phyloP scores from a whole-genome alignment of 2,888 invertebrate genomes.

The Colletes collaris region DNA sequence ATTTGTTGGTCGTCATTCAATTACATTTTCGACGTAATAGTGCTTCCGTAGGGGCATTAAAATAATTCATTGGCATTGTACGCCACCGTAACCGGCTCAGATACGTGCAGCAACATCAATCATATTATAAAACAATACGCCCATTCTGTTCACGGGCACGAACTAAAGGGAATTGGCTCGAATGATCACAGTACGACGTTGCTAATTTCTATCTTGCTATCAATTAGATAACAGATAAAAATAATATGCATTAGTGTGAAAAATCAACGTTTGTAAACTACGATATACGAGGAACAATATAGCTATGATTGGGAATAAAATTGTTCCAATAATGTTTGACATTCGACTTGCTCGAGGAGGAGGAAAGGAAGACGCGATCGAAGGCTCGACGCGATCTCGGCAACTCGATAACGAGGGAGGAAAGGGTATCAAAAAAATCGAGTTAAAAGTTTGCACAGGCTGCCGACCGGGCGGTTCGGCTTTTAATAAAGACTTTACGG shows the following conservation, averaged over 20 bases:
- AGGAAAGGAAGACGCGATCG: slow-evolving; percentile 7
- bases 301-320: too few relatives aligned
- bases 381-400: slow-evolving; percentile 20
- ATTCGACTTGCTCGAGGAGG: neutral
- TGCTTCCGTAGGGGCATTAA: slow-evolving; percentile 11
- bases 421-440: slow-evolving; percentile 61
- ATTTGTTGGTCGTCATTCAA: slow-evolving; percentile 22
- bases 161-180: slow-evolving; percentile 45
- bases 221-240: slow-evolving; percentile 46
- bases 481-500: slow-evolving; percentile 70
- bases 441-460: slow-evolving; percentile 63
- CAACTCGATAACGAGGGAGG: slow-evolving; percentile 48
- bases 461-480: slow-evolving; percentile 40
- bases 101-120: slow-evolving; percentile 33
- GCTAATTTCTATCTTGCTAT: slow-evolving; percentile 46
- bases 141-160: slow-evolving; percentile 24
- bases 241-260: too few relatives aligned
- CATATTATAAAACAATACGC: slow-evolving; percentile 49
- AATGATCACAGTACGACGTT: slow-evolving; percentile 30
- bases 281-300: too few relatives aligned
- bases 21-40: slow-evolving; percentile 20
- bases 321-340: slow-evolving; percentile 3
- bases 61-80: slow-evolving; percentile 42
- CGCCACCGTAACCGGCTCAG: slow-evolving; percentile 16
- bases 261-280: too few relatives aligned